Evolutionary conservation across 2,797 vertebrate species (phyloP).

Genomic region (Sebastes diploproa): DNA sequence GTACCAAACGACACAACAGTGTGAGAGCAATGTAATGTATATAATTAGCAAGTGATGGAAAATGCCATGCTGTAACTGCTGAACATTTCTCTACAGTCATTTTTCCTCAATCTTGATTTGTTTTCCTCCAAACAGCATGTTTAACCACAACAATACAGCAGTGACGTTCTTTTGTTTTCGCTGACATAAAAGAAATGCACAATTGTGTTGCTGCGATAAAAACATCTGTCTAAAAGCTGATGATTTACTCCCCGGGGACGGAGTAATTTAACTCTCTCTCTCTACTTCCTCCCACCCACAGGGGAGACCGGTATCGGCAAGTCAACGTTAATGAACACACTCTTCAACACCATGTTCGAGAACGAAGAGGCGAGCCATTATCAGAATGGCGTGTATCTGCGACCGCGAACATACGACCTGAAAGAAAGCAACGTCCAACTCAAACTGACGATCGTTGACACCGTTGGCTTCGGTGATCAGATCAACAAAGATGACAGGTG

Average conservation of each 20-base stretch:
- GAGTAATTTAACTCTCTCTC: background rate
- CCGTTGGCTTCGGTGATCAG: constrained; percentile 97
- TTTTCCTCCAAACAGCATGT: background rate
- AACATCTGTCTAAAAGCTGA: constrained; percentile 21
- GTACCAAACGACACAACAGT: constrained; percentile 53
- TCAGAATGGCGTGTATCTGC: constrained; percentile 89
- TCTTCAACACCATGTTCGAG: constrained; percentile 98
- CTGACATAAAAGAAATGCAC: constrained; percentile 1
- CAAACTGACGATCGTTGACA: constrained; percentile 95
- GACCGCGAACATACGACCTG: constrained; percentile 93
- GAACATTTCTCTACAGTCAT: background rate
- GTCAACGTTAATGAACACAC: constrained; percentile 97
- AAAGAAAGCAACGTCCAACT: constrained; percentile 97
- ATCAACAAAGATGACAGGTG: constrained; percentile 99
- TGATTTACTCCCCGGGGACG: background rate
- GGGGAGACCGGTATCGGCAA: constrained; percentile 99
- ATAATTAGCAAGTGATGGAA: background rate
- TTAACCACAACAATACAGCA: background rate
- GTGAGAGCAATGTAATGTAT: background rate
- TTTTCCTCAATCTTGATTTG: background rate
- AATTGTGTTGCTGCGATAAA: constrained; percentile 16
- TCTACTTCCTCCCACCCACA: constrained; percentile 48
- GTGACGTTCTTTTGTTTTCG: background rate
- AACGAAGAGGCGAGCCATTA: constrained; percentile 97
- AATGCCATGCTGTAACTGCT: background rate